phyloP scores from a whole-genome alignment of 2,113 vertebrate species.

The Promerops cafer region DNA sequence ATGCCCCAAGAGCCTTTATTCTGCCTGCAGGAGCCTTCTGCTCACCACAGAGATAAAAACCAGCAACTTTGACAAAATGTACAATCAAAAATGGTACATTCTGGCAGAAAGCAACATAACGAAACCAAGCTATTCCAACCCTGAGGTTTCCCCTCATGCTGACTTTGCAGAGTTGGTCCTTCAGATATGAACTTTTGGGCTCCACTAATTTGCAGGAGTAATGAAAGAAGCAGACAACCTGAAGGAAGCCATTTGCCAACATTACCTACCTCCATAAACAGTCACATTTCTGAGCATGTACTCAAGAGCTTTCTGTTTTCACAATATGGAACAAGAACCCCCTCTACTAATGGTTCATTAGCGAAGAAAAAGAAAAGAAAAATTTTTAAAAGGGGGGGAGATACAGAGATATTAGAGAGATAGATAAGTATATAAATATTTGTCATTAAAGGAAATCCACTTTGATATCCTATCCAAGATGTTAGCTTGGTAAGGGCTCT shows the following conservation, averaged over 20 bases:
- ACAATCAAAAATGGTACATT: neutral
- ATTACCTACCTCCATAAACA: neutral
- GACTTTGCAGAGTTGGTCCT: neutral
- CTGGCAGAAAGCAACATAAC: neutral
- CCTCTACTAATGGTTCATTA: neutral
- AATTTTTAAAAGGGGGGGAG: fast-evolving
- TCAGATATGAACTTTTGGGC: neutral
- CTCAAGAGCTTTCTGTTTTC: neutral
- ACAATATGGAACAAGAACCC: neutral
- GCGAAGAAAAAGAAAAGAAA: neutral
- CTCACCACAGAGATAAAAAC: neutral
- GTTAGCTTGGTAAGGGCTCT: neutral
- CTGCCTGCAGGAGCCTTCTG: neutral
- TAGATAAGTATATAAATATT: fast-evolving
- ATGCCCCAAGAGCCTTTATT: neutral
- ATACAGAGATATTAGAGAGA: neutral
- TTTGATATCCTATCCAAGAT: neutral
- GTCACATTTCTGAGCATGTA: neutral
- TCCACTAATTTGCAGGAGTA: neutral
- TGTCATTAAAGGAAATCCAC: neutral
- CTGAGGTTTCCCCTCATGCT: neutral
- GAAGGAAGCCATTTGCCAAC: neutral
- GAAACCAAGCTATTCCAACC: neutral
- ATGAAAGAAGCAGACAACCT: neutral
- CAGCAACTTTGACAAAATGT: neutral